Conservation (phyloP, 2,888 invertebrate species). For the Cephus rjabovi region DNA sequence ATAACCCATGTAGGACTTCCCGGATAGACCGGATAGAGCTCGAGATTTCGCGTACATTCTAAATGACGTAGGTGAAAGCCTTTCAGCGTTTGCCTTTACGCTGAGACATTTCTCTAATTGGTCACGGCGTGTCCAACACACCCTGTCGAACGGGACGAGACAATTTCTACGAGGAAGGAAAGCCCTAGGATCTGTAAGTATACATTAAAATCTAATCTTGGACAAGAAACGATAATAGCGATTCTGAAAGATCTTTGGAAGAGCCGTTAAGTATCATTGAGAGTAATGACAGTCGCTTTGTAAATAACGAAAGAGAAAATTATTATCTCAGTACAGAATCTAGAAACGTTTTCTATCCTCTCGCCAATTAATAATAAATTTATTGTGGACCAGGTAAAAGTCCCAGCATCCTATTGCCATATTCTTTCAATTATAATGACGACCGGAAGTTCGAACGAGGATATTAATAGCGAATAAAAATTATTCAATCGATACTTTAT, state of each 20-base stretch:
- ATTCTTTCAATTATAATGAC: neutral
- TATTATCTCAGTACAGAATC: neutral
- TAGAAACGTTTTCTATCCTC: neutral
- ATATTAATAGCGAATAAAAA: neutral
- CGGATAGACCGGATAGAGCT: neutral
- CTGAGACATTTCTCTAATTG: neutral
- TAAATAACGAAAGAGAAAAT: conserved; percentile 45
- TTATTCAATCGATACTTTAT: too few relatives aligned
- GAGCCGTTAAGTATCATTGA: conserved; percentile 32
- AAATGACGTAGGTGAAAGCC: neutral
- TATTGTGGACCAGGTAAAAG: neutral
- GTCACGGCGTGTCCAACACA: neutral
- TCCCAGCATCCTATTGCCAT: neutral
- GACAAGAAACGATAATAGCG: neutral
- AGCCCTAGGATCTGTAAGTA: neutral
- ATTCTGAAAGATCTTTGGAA: neutral
- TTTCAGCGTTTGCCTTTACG: neutral
- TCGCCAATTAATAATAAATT: neutral
- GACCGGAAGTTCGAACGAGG: neutral
- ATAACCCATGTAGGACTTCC: neutral
- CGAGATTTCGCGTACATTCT: neutral
- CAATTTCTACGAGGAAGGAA: neutral
- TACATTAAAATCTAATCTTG: conserved; percentile 18
- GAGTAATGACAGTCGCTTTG: conserved; percentile 37
- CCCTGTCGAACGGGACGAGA: neutral